These are phyloP conservation scores for Trichogramma pretiosum DNA, from an alignment of 1,140 invertebrate species.

Conservation along the genomic window DNA sequence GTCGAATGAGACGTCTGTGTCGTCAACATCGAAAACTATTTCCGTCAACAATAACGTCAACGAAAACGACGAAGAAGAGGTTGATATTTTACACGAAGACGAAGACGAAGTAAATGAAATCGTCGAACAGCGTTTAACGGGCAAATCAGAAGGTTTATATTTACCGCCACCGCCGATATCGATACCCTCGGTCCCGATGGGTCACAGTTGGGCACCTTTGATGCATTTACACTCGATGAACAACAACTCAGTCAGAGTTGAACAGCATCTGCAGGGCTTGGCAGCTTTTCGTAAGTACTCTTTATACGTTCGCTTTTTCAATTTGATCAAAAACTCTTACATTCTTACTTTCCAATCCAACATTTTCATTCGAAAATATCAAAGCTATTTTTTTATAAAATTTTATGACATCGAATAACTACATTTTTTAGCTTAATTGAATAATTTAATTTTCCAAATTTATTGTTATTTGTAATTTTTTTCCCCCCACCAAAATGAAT, in stretches of 20 bases:
- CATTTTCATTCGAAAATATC: no score
- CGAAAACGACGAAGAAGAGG: conserved; percentile 7
- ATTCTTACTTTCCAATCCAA: no score
- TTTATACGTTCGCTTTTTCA: not conserved
- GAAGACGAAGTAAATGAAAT: conserved; percentile 7
- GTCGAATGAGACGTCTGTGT: not conserved
- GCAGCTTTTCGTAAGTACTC: conserved; percentile 38
- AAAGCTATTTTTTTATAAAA: no score
- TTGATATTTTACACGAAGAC: not conserved
- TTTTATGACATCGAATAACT: no score
- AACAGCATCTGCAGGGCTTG: conserved; percentile 34
- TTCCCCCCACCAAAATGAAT: no score
- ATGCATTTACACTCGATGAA: conserved; percentile 25
- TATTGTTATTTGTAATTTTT: no score
- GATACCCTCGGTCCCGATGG: conserved; percentile 22
- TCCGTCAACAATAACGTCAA: not conserved
- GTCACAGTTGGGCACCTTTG: conserved; percentile 23
- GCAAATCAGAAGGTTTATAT: not conserved
- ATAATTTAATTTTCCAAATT: no score
- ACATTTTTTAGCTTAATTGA: no score
- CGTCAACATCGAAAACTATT: no score
- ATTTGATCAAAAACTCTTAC: no score
- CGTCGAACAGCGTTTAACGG: conserved; percentile 15
- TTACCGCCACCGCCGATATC: conserved; percentile 24
- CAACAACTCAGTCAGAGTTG: conserved; percentile 27